Base-by-base conservation (phyloP, 2,888 invertebrate genomes). In the Cosmorhoe ocellata region DNA sequence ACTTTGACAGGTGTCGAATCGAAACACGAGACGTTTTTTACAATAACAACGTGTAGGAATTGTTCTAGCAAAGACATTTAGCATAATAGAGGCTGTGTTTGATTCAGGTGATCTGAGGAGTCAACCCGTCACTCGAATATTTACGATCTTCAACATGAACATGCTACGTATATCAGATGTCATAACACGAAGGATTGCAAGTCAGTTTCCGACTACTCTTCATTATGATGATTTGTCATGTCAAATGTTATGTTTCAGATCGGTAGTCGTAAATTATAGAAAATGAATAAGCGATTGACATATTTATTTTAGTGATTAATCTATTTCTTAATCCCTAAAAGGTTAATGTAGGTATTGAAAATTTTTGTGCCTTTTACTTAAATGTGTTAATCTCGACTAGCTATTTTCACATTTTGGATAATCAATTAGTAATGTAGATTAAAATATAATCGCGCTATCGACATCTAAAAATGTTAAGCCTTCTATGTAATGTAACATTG, bases 1-100 rank as follows among this genome's bases (percentile, higher is more conserved):
- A 79, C 75, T 69, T 74, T 87, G 88, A 85, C 84, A 79, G 68
- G 79, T 86, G 84, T 82, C 76, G 84, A 81, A 86, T 82, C 76
- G 84, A 81, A 86, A 87, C 74, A 75, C 79, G 75, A 68, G 70
- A 74, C 68, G 60, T 66, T 59, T 66, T 69, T 24, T 3, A 24
- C 24, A 87, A 18, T 18, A 18, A 84, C 86, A 86, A 82, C 67
- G 67, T 58, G 56, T 59, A 67, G 67, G 67, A 71, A 80, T 81
- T 79, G 77, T 80, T 65, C 66, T 63, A 54, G 66, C 69, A 74
- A 79, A 79, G 85, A 87, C 86, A 85, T 82, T 57, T n/a, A n/a
- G 51, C 59, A 78, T 77, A 80, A 83, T 79, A 66, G 76, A 84
- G 76, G 75, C 59, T 70, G 66, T 74, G 67, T 78, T 79, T 79